Percentiles rank a stretch among this genome's conserved stretches.
Conservation (phyloP, 2,113 vertebrate species). For the Campylomormyrus tamandua region DNA sequence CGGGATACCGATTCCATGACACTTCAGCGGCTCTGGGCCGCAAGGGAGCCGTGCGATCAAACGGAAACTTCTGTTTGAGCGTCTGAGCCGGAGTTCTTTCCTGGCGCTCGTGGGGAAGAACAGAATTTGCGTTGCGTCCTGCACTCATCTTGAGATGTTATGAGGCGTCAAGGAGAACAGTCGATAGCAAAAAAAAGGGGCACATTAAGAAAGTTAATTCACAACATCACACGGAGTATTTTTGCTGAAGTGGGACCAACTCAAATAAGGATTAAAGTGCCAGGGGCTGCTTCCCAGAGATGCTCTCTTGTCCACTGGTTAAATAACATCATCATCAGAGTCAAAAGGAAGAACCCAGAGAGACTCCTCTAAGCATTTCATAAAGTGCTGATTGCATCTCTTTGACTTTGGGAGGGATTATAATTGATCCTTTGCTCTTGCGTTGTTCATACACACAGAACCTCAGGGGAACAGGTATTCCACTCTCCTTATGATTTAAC, state of each 20-base stretch:
- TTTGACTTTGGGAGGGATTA: background rate
- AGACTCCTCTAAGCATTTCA: background rate
- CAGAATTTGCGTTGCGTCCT: no score
- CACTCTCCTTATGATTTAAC: background rate
- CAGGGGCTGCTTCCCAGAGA: background rate
- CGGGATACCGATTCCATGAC: background rate
- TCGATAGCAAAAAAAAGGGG: background rate
- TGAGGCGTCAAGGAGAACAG: background rate
- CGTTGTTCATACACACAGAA: background rate
- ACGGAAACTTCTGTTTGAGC: background rate
- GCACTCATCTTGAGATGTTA: background rate
- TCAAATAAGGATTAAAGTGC: background rate
- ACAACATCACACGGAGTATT: background rate
- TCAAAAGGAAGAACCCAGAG: background rate
- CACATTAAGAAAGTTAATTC: background rate
- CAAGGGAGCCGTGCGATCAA: background rate
- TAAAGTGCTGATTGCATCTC: constrained; percentile 2
- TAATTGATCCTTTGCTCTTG: background rate
- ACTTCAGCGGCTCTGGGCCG: background rate
- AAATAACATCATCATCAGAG: constrained; percentile 2
- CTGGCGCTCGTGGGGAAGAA: background rate
- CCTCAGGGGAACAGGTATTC: background rate
- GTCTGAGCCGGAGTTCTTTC: background rate
- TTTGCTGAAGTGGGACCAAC: background rate
- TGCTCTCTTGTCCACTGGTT: background rate